Evolutionary conservation across 2,797 vertebrate genomes (phyloP).

Genomic region (Glossophaga mutica): DNA sequence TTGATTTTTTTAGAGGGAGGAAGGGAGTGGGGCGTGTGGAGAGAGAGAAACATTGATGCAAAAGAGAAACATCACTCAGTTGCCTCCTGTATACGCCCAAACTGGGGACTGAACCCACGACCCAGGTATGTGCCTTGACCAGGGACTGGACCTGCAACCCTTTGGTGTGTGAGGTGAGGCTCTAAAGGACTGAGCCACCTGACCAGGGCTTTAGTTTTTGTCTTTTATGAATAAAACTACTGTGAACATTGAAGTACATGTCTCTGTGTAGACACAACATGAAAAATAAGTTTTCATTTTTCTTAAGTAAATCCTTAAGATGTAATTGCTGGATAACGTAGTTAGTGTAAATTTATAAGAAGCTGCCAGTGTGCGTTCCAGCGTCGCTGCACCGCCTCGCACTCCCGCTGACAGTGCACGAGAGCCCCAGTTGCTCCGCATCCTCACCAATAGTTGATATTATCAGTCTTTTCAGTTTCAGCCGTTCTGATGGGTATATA

Average conservation of each 20-base stretch:
- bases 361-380: neutral
- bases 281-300: conserved; percentile 7
- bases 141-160: neutral
- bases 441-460: neutral
- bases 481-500: neutral
- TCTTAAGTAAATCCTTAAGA: neutral
- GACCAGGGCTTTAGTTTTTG: neutral
- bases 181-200: neutral
- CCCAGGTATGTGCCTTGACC: neutral
- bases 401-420: accelerated
- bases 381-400: neutral
- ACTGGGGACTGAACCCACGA: neutral
- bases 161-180: neutral
- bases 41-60: too few species aligned
- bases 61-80: neutral
- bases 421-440: neutral
- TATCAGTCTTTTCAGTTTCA: neutral
- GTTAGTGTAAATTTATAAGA: neutral
- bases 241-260: neutral
- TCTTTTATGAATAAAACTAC: neutral
- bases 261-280: neutral
- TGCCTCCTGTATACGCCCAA: neutral
- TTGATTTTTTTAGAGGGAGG: neutral
- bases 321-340: neutral
- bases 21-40: neutral